Conservation (phyloP, 1,140 invertebrate species). For the Drosophila pallidifrons region DNA sequence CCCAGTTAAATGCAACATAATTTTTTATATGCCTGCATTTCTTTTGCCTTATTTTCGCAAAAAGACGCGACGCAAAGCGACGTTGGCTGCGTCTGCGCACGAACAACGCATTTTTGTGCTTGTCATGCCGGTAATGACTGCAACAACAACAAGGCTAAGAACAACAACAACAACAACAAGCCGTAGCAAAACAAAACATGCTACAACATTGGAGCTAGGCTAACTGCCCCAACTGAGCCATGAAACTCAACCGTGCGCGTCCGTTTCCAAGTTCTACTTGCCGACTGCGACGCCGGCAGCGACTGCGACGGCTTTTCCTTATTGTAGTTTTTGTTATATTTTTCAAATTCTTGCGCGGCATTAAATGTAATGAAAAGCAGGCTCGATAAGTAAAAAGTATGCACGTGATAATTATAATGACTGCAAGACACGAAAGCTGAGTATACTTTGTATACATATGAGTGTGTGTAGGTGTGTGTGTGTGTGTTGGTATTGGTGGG, state of each 20-base stretch:
- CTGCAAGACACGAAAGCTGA: conserved; percentile 68
- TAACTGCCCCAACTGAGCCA: conserved; percentile 80
- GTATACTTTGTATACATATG: not conserved
- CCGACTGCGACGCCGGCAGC: conserved; percentile 18
- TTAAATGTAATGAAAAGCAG: conserved; percentile 83
- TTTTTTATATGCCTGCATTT: conserved; percentile 25
- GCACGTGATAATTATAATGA: conserved; percentile 77
- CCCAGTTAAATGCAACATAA: conserved; percentile 76
- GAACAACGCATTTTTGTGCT: conserved; percentile 81
- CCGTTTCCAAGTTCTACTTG: conserved; percentile 58
- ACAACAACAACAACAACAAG: conserved; percentile 36
- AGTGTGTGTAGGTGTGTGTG: conserved; percentile 8
- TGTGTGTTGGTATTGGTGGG: conserved; percentile 9
- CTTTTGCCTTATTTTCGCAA: conserved; percentile 48
- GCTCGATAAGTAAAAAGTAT: conserved; percentile 56
- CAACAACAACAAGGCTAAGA: conserved; percentile 49
- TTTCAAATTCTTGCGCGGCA: conserved; percentile 82
- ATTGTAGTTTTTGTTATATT: conserved; percentile 69
- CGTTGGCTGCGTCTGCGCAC: conserved; percentile 62
- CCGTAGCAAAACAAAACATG: conserved; percentile 54
- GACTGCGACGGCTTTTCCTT: conserved; percentile 14
- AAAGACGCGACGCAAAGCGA: conserved; percentile 19
- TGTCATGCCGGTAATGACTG: conserved; percentile 84
- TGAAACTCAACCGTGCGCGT: conserved; percentile 82
- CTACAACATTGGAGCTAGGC: conserved; percentile 71